These are phyloP conservation scores for Ciconia nigra DNA, from an alignment of 2,797 vertebrate species.

Conservation along the genomic window DNA sequence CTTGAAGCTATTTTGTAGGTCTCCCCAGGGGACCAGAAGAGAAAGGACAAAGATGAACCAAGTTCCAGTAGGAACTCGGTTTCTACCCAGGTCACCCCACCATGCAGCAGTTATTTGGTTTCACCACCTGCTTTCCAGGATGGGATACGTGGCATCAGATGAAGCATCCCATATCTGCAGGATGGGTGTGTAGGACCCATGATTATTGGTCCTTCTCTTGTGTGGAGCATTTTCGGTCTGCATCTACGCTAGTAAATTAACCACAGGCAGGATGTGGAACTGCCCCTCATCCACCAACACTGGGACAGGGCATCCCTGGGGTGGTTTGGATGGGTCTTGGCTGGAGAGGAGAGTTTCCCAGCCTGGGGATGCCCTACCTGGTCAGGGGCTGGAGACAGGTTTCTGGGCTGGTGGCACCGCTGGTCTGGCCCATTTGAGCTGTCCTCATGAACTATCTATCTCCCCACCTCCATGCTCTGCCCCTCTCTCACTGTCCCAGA, in stretches of 20 bases:
- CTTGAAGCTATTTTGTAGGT: neutral
- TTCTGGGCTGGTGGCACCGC: neutral
- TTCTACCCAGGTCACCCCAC: neutral
- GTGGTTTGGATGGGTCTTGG: neutral
- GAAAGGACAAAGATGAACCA: neutral
- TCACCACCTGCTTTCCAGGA: neutral
- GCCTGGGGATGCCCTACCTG: neutral
- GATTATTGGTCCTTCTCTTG: accelerated
- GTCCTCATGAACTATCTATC: neutral
- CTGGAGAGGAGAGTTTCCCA: neutral
- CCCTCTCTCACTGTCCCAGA: neutral
- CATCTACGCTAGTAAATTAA: neutral
- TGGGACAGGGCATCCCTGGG: neutral
- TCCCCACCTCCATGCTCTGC: neutral
- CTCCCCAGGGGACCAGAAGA: neutral
- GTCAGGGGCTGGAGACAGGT: neutral
- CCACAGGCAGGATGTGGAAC: neutral
- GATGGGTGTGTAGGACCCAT: neutral
- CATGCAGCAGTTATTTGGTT: neutral
- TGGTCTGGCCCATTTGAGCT: neutral
- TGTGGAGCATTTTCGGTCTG: neutral
- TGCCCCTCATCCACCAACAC: accelerated
- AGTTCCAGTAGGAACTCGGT: accelerated
- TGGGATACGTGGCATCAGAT: accelerated
- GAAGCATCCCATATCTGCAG: accelerated